These are phyloP conservation scores for Ammodytes dubius DNA, from an alignment of 2,113 vertebrate species.

Conservation along the genomic window DNA sequence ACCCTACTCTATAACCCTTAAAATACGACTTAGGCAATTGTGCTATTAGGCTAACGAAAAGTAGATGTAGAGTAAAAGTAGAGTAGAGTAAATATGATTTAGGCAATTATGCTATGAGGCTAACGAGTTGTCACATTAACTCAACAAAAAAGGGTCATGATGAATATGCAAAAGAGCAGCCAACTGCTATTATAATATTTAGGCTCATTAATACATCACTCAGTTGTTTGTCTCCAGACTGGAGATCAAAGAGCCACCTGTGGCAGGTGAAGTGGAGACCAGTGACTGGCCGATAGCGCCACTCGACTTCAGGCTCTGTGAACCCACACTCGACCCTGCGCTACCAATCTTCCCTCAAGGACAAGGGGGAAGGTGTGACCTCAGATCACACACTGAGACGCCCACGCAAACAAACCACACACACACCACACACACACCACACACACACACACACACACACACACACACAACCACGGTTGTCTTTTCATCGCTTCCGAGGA, in stretches of 20 bases:
- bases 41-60: too few relatives aligned
- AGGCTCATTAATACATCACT: conserved; percentile 68
- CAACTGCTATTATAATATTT: conserved; percentile 44
- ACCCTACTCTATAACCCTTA: too few relatives aligned
- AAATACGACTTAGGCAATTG: too few relatives aligned
- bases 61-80: too few relatives aligned
- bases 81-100: too few relatives aligned
- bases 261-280: conserved; percentile 77
- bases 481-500: too few relatives aligned
- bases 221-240: conserved; percentile 41
- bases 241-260: conserved; percentile 83
- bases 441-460: conserved; percentile 14
- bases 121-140: conserved; percentile 49
- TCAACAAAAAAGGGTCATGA: conserved; percentile 57
- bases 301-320: conserved; percentile 59
- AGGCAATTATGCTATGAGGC: too few relatives aligned
- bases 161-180: conserved; percentile 60
- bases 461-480: conserved; percentile 4
- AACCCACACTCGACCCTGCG: conserved; percentile 40
- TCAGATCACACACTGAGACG: not conserved
- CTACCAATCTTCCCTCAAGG: conserved; percentile 32
- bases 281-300: conserved; percentile 52
- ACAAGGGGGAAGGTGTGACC: conserved; percentile 33
- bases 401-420: not conserved
- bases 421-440: conserved; percentile 27